Evolutionary conservation across 2,888 invertebrate species (phyloP).

Genomic region (Acronicta alni): DNA sequence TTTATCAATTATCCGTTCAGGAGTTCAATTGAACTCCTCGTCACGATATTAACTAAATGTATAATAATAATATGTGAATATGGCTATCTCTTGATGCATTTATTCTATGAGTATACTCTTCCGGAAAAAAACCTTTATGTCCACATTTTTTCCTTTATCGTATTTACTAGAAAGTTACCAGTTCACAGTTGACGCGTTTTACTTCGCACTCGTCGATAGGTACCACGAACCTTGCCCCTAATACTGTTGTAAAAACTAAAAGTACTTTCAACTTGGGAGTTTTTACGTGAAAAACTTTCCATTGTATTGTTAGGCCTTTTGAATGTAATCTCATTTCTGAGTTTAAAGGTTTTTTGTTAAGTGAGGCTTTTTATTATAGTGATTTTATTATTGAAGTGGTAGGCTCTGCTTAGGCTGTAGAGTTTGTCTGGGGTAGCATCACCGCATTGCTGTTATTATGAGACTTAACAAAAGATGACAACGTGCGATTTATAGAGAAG

Average conservation of each 20-base stretch:
- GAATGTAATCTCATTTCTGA: constrained; percentile 32
- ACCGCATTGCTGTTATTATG: no score
- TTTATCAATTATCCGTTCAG: no score
- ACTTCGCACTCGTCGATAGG: not conserved
- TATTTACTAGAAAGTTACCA: not conserved
- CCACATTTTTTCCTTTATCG: no score
- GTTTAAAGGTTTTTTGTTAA: constrained; percentile 21
- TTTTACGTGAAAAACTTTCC: constrained; percentile 65
- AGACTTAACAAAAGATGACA: not conserved
- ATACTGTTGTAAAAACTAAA: constrained; percentile 66
- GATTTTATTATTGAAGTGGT: constrained; percentile 8
- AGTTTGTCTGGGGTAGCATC: no score
- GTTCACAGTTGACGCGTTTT: not conserved
- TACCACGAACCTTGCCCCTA: constrained; percentile 45
- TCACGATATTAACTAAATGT: no score
- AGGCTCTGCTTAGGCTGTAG: no score
- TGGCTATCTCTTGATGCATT: no score
- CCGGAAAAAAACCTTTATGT: no score
- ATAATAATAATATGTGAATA: no score
- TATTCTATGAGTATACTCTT: no score
- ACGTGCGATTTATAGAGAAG: no score
- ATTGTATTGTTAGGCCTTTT: constrained; percentile 60
- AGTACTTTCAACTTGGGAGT: constrained; percentile 62
- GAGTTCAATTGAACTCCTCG: no score
- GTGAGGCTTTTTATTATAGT: not conserved